These are phyloP conservation scores for Terebella lapidaria DNA, from an alignment of 2,888 invertebrate genomes.

Conservation along the genomic window DNA sequence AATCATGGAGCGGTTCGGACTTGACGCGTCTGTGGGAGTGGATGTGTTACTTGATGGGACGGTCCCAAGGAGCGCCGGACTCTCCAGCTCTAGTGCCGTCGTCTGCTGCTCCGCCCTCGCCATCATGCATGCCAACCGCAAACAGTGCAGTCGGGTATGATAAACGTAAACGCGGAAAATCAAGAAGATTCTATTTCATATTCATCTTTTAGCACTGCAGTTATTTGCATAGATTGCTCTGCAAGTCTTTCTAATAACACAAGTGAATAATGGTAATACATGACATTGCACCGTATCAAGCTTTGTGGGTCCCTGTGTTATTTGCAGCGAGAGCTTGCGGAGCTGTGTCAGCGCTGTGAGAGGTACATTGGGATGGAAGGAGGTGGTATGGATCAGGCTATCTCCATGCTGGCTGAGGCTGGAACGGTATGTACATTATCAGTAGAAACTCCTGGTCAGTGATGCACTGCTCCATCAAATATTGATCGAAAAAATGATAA, in stretches of 20 bases:
- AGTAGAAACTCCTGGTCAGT: not conserved
- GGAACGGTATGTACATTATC: constrained; percentile 48
- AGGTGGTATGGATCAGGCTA: constrained; percentile 99
- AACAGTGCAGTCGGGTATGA: constrained; percentile 33
- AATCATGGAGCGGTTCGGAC: constrained; percentile 62
- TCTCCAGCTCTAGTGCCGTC: constrained; percentile 95
- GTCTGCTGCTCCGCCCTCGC: constrained; percentile 89
- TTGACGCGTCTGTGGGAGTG: constrained; percentile 58
- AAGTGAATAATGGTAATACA: no score
- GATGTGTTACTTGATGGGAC: constrained; percentile 74
- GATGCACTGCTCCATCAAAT: not conserved
- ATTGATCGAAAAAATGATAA: not conserved
- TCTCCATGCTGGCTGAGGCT: constrained; percentile 77
- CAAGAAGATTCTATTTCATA: no score
- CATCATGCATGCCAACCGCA: constrained; percentile 63
- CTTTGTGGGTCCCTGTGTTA: no score
- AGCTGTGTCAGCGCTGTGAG: constrained; percentile 84
- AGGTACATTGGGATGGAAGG: constrained; percentile 94
- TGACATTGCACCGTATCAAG: no score
- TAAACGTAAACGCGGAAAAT: no score
- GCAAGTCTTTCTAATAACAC: no score
- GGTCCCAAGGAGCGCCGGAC: constrained; percentile 87
- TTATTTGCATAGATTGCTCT: no score
- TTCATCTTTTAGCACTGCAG: no score
- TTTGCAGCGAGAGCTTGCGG: constrained; percentile 61